These are phyloP conservation scores for Girardinus metallicus DNA, from an alignment of 2,797 vertebrate species.

Conservation along the genomic window DNA sequence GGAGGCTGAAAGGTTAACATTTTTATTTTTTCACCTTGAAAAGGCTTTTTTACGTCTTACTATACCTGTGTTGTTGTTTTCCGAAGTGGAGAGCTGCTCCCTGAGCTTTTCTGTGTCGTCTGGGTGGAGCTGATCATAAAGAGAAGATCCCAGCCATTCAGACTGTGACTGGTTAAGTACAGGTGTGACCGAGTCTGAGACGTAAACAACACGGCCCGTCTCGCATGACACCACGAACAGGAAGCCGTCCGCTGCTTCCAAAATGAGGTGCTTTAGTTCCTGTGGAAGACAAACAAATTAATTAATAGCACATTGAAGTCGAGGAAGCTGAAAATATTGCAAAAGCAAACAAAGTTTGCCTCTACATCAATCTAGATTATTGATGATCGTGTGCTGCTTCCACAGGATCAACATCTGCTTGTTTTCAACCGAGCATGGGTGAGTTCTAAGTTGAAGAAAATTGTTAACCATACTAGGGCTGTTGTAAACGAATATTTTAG, in stretches of 20 bases:
- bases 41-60: neutral
- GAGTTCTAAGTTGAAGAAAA: neutral
- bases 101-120: slow-evolving; percentile 95
- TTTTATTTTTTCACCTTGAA: neutral
- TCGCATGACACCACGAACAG: slow-evolving; percentile 97
- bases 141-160: slow-evolving; percentile 92
- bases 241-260: slow-evolving; percentile 95
- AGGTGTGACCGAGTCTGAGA: slow-evolving; percentile 92
- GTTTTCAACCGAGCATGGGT: neutral
- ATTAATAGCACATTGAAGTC: neutral
- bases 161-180: slow-evolving; percentile 93
- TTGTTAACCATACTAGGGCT: too few relatives aligned
- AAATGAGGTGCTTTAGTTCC: slow-evolving; percentile 95
- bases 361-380: neutral
- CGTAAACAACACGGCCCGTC: slow-evolving; percentile 90
- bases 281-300: slow-evolving; percentile 49
- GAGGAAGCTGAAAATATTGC: neutral
- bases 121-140: slow-evolving; percentile 95
- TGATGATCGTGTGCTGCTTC: neutral
- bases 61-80: slow-evolving; percentile 89
- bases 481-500: too few relatives aligned
- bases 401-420: neutral
- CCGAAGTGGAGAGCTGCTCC: slow-evolving; percentile 93
- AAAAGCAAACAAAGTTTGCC: neutral
- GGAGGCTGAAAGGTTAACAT: neutral